Base-by-base conservation (phyloP, 2,113 vertebrate genomes). In the Chlamydotis undulata region DNA sequence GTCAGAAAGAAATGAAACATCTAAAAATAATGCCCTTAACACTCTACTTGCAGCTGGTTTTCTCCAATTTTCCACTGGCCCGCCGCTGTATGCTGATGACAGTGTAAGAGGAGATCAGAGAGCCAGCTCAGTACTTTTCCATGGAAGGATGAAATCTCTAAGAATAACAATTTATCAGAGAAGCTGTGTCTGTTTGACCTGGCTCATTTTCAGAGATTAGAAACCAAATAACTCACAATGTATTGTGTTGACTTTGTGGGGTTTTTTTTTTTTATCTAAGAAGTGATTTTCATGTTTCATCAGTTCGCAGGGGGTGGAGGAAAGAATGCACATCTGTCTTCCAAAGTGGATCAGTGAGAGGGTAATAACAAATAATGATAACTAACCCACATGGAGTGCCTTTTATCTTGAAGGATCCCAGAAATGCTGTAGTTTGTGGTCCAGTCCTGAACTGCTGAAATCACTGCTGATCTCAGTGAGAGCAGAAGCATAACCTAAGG, bases 61-160 rank as follows among this genome's bases (percentile, higher is more conserved):
- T 67, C 93, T 94, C 89, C 93, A 43, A 86, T 96, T 97, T 97
- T 96, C 97, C 97, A 91, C 93, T 96, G 96, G 87, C 94, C 94
- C 2, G 6, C 78, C 83, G 93, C 90, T 95, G 94, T 96, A 91
- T 60, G 88, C 80, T 77, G 94, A 93, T 97, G 94, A 94, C 95
- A 97, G 91, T 59, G 64, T 37, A 71, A 95, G 60, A 91, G 70
- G 83, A 94, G 94, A 89, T 94, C 94, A 87, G 75, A 82, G 85
- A 91, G 85, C 91, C 87, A 96, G 88, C 95, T 93, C 96, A 97
- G 97, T 97, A 97, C 86, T 97, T 97, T 97, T 97, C 97, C 97
- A 97, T 88, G 94, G 90, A 87, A 93, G 90, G 90, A 86, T 91
- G 84, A 95, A 93, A 93, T 94, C 96, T 96, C 94, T 84, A 95